Percentiles rank a stretch among this genome's conserved stretches.
phyloP scores from a whole-genome alignment of 2,888 invertebrate species.

The Glaucopsyche alexis region DNA sequence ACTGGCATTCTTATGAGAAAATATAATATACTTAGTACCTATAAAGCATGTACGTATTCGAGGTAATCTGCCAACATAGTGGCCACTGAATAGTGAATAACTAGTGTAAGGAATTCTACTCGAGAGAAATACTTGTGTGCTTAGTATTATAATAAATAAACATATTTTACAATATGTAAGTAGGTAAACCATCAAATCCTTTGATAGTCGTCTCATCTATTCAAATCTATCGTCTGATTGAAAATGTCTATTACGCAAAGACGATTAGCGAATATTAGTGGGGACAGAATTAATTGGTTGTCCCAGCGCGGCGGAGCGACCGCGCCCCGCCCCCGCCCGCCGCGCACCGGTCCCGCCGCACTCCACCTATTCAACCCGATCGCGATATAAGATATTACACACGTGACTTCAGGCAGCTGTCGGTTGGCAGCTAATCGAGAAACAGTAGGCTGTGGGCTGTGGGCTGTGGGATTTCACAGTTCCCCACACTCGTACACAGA shows the following conservation, averaged over 20 bases:
- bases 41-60: background rate
- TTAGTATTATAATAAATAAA: too few species aligned
- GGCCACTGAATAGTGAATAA: background rate
- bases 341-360: background rate
- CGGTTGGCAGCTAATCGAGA: background rate
- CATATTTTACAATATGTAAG: too few species aligned
- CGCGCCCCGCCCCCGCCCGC: background rate
- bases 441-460: too few species aligned
- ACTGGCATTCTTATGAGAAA: slow-evolving; percentile 2
- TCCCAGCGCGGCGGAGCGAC: slow-evolving; percentile 18
- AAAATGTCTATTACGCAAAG: slow-evolving; percentile 21
- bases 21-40: background rate
- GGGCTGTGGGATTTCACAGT: slow-evolving; percentile 4
- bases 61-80: background rate
- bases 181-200: background rate
- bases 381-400: too few species aligned
- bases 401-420: background rate
- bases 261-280: slow-evolving; percentile 26
- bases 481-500: background rate
- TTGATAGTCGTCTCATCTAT: slow-evolving; percentile 27
- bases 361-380: background rate
- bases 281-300: slow-evolving; percentile 30
- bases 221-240: slow-evolving; percentile 27
- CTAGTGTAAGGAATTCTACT: background rate
- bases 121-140: background rate